Evolutionary conservation across 2,888 invertebrate species (phyloP).

Genomic region (Ypsolopha sequella): DNA sequence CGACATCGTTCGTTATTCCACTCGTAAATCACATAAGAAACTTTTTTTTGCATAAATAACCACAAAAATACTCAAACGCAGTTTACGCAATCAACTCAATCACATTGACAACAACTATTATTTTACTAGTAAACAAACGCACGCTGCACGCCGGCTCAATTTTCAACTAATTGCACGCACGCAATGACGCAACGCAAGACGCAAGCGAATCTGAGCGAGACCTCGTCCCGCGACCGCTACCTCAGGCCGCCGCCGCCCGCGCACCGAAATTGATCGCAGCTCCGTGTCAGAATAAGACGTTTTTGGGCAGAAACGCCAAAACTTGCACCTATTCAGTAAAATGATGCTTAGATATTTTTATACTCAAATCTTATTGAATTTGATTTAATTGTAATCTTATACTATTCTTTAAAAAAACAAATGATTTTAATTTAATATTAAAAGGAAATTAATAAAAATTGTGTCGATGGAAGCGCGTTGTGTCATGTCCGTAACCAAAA

Average conservation of each 20-base stretch:
- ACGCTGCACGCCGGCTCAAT: not conserved
- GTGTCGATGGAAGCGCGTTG: too few species aligned
- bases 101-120: not conserved
- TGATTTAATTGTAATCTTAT: too few species aligned
- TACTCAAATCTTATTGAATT: too few species aligned
- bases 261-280: not conserved
- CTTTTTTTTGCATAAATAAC: not conserved
- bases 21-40: not conserved
- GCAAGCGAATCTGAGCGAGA: not conserved
- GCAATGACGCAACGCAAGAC: not conserved
- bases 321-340: too few species aligned
- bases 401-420: too few species aligned
- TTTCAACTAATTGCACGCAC: not conserved
- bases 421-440: too few species aligned
- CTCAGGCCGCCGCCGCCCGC: not conserved
- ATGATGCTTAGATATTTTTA: too few species aligned
- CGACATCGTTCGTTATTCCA: too few species aligned
- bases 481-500: too few species aligned
- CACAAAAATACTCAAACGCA: not conserved
- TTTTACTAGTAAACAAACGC: not conserved
- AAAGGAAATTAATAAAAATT: too few species aligned
- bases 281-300: not conserved
- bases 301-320: too few species aligned
- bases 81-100: not conserved
- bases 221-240: not conserved